Conservation (phyloP, 2,888 invertebrate species). For the Stenodera caucasica region DNA sequence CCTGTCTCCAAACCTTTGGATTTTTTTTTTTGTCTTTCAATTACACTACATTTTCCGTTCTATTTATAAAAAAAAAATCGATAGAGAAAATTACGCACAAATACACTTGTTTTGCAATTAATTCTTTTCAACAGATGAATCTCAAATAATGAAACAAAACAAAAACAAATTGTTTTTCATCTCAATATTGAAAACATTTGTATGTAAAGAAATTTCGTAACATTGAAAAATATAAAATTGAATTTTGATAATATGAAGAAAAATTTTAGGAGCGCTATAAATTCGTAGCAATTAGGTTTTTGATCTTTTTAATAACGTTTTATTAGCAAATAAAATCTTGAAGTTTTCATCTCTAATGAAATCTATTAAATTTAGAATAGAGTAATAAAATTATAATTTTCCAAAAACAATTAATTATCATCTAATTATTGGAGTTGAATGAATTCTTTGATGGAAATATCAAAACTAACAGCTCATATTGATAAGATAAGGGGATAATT, state of each 20-base stretch:
- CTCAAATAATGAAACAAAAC: neutral
- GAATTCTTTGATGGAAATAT: too few species aligned
- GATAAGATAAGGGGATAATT: too few species aligned
- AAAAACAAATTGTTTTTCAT: neutral
- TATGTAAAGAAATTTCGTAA: too few species aligned
- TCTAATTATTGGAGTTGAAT: too few species aligned
- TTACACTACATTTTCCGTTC: neutral
- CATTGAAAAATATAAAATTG: too few species aligned
- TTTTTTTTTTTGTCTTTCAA: neutral
- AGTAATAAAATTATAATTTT: too few species aligned
- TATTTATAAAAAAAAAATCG: conserved; percentile 5
- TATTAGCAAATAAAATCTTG: neutral
- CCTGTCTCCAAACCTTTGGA: neutral
- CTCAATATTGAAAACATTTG: too few species aligned
- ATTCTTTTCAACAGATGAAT: neutral
- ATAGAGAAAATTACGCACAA: conserved; percentile 4
- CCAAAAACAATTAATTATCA: too few species aligned
- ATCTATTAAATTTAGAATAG: too few species aligned
- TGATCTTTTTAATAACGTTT: neutral
- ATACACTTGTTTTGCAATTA: neutral
- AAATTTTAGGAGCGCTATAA: neutral
- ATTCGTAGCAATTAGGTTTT: neutral
- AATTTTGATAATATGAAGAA: too few species aligned
- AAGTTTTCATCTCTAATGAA: neutral
- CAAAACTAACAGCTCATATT: too few species aligned